Base-by-base conservation (phyloP, 2,888 invertebrate species). In the Scaptomyza reducta region DNA sequence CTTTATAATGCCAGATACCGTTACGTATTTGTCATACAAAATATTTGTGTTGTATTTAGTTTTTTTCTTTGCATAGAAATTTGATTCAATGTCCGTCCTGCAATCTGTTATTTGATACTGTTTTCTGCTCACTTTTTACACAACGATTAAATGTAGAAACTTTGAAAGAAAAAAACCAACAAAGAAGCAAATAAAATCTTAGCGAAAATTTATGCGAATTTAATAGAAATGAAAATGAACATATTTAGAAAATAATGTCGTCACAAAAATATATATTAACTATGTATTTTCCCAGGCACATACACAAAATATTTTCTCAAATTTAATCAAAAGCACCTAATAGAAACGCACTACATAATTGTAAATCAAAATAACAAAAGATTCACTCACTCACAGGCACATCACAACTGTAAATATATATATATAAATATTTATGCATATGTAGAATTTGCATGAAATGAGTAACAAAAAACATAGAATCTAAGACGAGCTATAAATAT, bases 51-150 rank as follows among this genome's bases (percentile, higher is more conserved):
- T 33, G 3, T 35, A 5, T 35, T 38, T 9, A 14, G n/a, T 4
- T 1, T 60, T 73, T 77, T 79, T 9, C 0, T 6, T 6, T 6
- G 66, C 73, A 55, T n/a, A 75, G 78, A 82, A 10, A n/a, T 18
- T 87, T 74, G 49, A 79, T 79, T 88, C 70, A 72, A 71, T 83
- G 77, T 84, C 87, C 87, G 88, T 88, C 87, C 81, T 88, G 62
- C 38, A 46, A 74, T 86, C 63, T 88, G 77, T 86, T 86, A 79
- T 77, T 59, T 53, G 27, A 55, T 49, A 74, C 22, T 73, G 64
- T 79, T 65, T 83, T 61, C 60, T 44, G 62, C 47, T 50, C 60
- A 64, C 49, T 45, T 60, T 49, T 64, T 53, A 46, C 35, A 67
- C 35, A 65, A 61, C 47, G 45, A 70, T 60, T 66, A 49, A 64